Percentiles rank a stretch among this genome's conserved stretches.
Conservation (phyloP, 2,797 vertebrate species). For the Sebastes iracundus region DNA sequence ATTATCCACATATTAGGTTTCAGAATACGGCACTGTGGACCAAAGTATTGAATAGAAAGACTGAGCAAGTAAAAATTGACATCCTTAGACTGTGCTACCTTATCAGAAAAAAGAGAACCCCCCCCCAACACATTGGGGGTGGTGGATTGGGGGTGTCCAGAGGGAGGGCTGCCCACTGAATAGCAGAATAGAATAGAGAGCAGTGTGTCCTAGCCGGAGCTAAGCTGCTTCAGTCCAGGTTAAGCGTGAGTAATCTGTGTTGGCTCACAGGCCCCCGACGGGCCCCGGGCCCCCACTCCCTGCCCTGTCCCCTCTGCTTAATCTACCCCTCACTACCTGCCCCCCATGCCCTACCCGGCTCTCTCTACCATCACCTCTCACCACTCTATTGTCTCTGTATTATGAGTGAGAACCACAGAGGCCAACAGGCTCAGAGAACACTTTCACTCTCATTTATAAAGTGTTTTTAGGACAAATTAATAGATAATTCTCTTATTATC, state of each 20-base stretch:
- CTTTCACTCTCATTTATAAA: neutral
- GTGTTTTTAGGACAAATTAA: neutral
- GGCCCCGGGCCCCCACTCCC: conserved; percentile 24
- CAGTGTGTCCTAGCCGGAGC: conserved; percentile 29
- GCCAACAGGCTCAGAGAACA: neutral
- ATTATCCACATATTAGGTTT: neutral
- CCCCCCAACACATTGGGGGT: neutral
- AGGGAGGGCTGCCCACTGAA: conserved; percentile 15
- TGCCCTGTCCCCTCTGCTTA: conserved; percentile 34
- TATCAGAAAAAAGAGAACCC: neutral
- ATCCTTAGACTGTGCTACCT: neutral
- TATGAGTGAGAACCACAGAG: neutral
- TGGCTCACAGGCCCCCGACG: conserved; percentile 56
- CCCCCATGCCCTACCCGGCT: conserved; percentile 9
- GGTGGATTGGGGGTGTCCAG: neutral
- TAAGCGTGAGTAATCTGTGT: conserved; percentile 71
- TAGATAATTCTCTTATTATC: neutral
- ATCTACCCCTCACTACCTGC: conserved; percentile 46
- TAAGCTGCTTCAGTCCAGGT: conserved; percentile 68
- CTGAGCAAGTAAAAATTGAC: neutral
- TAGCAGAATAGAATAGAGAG: conserved; percentile 33
- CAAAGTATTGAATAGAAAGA: neutral
- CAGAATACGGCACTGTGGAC: neutral
- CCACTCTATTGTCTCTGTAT: conserved; percentile 30
- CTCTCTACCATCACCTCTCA: neutral